Base-by-base conservation (phyloP, 2,888 invertebrate genomes). In the Caenorhabditis uteleia region DNA sequence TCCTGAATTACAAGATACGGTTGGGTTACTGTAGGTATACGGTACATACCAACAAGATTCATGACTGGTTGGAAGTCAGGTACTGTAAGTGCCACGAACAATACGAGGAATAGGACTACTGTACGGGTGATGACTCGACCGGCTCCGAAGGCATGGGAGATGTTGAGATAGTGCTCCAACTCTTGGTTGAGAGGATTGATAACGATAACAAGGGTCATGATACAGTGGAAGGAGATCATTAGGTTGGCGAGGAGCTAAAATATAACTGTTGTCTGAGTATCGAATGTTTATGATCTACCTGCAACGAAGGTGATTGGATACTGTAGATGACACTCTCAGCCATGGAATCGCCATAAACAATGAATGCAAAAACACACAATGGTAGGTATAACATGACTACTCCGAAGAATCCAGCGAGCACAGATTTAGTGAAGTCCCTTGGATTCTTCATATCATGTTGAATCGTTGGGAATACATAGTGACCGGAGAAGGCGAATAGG, bases 371-470 rank as follows among this genome's bases (percentile, higher is more conserved):
- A 23, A 75, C 56, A 20, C 81, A 75, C 23, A 83, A 70, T 18
- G 82, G 79, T 48, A 79, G 74, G 59, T 82, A 83, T 29, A 83
- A 67, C 5, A 74, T 33, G 12, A 73, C 67, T 20, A 82, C 81
- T 21, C 72, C 75, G 78, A 26, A 2, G 64, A 82, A 82, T 40
- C 79, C 80, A 29, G 70, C 58, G 20, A 80, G 34, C 23, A 92
- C 88, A 0, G 91, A 91, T 77, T 87, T 86, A 71, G 89, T 88
- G 69, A 94, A 89, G 77, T 90, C 88, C 1, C 87, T 85, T 68
- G 91, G 90, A 66, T 90, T 88, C 68, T 88, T 88, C 94, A 94
- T 94, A 84, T 94, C 94, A 67, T 93, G 90, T 86, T 93, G 93
- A 47, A 94, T 89, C 0, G 93, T 93, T 71, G 93, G 88, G 79